Evolutionary conservation across 2,888 invertebrate species (phyloP).

Genomic region (Eurytoma adleriae): DNA sequence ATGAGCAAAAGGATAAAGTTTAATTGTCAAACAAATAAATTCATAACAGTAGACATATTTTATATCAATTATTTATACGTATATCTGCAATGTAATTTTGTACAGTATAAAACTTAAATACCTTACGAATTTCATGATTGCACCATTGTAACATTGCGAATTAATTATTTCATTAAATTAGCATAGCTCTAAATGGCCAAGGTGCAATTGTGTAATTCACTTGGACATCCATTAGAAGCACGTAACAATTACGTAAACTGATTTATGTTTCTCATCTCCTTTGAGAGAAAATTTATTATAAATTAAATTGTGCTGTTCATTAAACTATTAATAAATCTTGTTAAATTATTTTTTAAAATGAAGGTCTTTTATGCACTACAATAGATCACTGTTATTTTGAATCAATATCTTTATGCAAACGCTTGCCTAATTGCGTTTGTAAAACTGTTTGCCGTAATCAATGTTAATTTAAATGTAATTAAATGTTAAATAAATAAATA

Average conservation of each 20-base stretch:
- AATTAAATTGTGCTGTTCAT: neutral
- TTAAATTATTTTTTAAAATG: no score
- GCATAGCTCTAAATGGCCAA: conserved; percentile 16
- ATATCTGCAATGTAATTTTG: neutral
- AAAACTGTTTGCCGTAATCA: no score
- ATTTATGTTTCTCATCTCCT: neutral
- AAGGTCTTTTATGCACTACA: no score
- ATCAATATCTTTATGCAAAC: no score
- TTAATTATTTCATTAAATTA: conserved; percentile 41
- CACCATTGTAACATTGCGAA: neutral
- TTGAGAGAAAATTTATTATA: neutral
- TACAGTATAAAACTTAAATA: neutral
- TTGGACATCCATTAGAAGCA: neutral
- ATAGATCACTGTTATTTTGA: no score
- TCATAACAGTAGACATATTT: no score
- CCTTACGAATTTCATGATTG: neutral
- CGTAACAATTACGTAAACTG: neutral
- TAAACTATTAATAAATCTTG: no score
- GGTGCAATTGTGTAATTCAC: conserved; percentile 7
- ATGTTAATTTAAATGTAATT: no score
- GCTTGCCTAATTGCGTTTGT: no score
- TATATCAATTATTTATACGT: neutral
- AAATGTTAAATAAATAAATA: no score
- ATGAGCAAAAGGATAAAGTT: no score
- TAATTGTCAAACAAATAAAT: no score